Evolutionary conservation across 2,888 invertebrate species (phyloP).

Genomic region (Dynastes tityus): DNA sequence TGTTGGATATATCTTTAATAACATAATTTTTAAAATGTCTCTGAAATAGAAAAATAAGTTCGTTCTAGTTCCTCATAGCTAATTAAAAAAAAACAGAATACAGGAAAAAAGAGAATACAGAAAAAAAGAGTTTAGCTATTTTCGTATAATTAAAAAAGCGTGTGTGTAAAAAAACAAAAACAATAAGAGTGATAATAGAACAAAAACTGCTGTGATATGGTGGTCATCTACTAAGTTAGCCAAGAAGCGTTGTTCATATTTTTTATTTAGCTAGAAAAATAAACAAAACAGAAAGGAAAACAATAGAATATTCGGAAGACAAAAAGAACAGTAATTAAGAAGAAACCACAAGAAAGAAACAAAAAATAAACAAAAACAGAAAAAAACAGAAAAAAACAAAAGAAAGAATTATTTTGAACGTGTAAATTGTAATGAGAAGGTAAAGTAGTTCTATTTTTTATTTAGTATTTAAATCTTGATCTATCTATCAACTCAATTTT

Average conservation of each 20-base stretch:
- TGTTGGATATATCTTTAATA: no score
- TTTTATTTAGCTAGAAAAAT: slow-evolving; percentile 46
- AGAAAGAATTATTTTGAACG: slow-evolving; percentile 37
- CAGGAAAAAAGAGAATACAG: no score
- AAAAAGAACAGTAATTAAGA: not conserved
- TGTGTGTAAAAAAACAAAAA: slow-evolving; percentile 23
- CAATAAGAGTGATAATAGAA: slow-evolving; percentile 4
- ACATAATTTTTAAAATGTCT: no score
- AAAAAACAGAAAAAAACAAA: slow-evolving; percentile 8
- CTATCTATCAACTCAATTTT: slow-evolving; percentile 1
- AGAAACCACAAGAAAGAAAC: slow-evolving; percentile 28
- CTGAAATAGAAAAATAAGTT: not conserved
- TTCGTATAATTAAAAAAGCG: slow-evolving; percentile 16
- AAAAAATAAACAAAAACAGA: slow-evolving; percentile 33
- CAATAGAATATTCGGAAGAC: no score
- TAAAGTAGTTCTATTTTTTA: slow-evolving; percentile 61
- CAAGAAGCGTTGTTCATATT: slow-evolving; percentile 28
- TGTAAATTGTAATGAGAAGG: slow-evolving; percentile 69
- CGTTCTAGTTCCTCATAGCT: not conserved
- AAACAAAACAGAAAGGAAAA: slow-evolving; percentile 20
- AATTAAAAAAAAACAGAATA: not conserved
- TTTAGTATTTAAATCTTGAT: slow-evolving; percentile 51
- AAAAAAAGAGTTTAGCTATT: slow-evolving; percentile 16
- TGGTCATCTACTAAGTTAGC: slow-evolving; percentile 38
- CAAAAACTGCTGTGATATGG: slow-evolving; percentile 15